phyloP scores from a whole-genome alignment of 2,113 vertebrate genomes.

The Ophthalmotilapia sp. region DNA sequence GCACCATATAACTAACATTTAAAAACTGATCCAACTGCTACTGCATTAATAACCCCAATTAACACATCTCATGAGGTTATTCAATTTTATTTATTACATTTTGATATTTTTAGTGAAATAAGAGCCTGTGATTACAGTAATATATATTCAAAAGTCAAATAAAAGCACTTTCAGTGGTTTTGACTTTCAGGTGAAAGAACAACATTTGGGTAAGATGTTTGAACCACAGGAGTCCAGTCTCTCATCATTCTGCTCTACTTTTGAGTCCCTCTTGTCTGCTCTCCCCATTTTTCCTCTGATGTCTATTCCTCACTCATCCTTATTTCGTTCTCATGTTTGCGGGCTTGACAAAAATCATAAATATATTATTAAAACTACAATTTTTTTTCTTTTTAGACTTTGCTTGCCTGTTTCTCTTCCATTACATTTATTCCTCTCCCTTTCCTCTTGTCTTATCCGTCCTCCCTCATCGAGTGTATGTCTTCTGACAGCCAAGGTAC shows the following conservation, averaged over 20 bases:
- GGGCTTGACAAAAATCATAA: slow-evolving; percentile 6
- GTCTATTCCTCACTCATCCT: slow-evolving; percentile 1
- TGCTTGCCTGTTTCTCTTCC: background rate
- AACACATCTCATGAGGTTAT: background rate
- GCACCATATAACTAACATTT: background rate
- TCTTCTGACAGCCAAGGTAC: slow-evolving; percentile 22
- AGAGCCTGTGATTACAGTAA: background rate
- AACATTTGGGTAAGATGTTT: background rate
- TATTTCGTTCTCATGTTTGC: background rate
- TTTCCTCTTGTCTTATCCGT: background rate
- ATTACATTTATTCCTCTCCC: background rate
- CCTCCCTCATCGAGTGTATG: background rate
- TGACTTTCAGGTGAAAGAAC: background rate
- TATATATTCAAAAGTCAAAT: background rate
- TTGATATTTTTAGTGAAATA: rapidly evolving
- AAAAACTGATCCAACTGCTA: background rate
- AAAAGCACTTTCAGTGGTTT: background rate
- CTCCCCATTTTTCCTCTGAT: slow-evolving; percentile 17
- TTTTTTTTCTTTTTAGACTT: background rate
- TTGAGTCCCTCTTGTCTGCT: background rate
- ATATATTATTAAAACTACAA: background rate
- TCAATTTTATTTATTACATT: background rate
- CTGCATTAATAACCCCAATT: background rate
- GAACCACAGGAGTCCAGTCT: slow-evolving; percentile 11
- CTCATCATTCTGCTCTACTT: slow-evolving; percentile 31